Evolutionary conservation across 2,113 vertebrate genomes (phyloP).

Genomic region (Lichenostomus cassidix): DNA sequence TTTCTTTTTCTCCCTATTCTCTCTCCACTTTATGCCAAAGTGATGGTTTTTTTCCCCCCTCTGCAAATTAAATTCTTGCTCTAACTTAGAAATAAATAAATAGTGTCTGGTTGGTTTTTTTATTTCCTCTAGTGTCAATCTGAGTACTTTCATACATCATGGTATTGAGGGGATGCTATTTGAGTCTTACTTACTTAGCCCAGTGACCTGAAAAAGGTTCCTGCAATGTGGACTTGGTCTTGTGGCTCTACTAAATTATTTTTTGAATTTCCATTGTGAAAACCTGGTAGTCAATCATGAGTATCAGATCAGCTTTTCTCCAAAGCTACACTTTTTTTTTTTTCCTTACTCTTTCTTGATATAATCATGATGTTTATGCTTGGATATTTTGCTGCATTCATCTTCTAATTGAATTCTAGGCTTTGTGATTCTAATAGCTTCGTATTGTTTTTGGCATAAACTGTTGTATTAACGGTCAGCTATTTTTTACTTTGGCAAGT

Average conservation of each 20-base stretch:
- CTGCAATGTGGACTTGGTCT: background rate
- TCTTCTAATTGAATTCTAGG: background rate
- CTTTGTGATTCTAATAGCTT: background rate
- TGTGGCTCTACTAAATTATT: background rate
- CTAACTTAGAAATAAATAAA: background rate
- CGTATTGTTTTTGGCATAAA: background rate
- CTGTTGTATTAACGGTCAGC: background rate
- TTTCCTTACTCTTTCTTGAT: background rate
- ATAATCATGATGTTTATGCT: background rate
- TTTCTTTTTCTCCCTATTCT: background rate
- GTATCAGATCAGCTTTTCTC: background rate
- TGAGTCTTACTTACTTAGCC: background rate
- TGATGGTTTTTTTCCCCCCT: accelerated
- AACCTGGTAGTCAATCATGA: background rate
- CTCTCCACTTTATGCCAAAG: background rate
- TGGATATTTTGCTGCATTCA: background rate
- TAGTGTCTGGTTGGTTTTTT: background rate
- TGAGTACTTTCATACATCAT: background rate
- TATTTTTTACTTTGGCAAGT: background rate
- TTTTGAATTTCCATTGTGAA: background rate
- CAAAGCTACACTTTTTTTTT: background rate
- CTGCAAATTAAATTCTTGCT: background rate
- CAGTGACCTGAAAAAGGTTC: background rate
- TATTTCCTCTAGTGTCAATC: background rate
- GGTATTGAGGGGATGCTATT: background rate